Base-by-base conservation (phyloP, 2,113 vertebrate genomes). In the Pangasianodon gigas region DNA sequence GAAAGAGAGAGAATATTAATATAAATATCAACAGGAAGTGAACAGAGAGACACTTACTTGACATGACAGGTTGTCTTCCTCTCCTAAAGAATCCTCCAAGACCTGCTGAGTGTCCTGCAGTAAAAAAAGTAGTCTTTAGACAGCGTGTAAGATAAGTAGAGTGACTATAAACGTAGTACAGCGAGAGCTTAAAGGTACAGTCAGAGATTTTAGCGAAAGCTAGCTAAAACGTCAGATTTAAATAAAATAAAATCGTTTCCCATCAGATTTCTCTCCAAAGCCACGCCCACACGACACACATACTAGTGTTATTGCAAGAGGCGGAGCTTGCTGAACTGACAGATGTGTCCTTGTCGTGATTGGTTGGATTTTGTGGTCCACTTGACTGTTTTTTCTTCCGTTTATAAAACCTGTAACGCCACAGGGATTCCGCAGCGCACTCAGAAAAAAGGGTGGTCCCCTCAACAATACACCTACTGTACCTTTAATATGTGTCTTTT, bases 51-150 rank as follows among this genome's bases (percentile, higher is more conserved):
- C 26, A 89, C 92, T 91, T 83, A 93, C 93, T 48, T 90, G 90
- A 90, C 89, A 93, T 16, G 82, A 26, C 54, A 90, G 54, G 52
- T 81, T 77, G 54, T 92, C 93, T 51, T 93, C 91, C 4, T 93
- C 93, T 75, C 90, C 92, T 21, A 88, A 79, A 0, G 93, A 92
- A 75, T 93, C 92, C 75, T 93, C 93, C 71, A 90, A 69, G 32
- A 91, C 91, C 19, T 91, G 91, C 82, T 89, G 91, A 2, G 90
- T 85, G 37, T 92, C 92, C 88, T 92, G 86, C 67, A 83, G 85
- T n/a, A 19, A 54, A 90, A 19, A 51, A 48, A 85, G 24, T 7
- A 37, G 37, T 19, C 37, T 8, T 16, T 41, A 0, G 6, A 19
- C 18, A 18, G 32, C 8, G 6, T 0, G 69, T 21, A 74, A 7